A percentile compares a stretch with the other conserved stretches of the same genome.
Evolutionary conservation across 2,113 vertebrate genomes (phyloP).

Genomic region (Nesoenas mayeri): DNA sequence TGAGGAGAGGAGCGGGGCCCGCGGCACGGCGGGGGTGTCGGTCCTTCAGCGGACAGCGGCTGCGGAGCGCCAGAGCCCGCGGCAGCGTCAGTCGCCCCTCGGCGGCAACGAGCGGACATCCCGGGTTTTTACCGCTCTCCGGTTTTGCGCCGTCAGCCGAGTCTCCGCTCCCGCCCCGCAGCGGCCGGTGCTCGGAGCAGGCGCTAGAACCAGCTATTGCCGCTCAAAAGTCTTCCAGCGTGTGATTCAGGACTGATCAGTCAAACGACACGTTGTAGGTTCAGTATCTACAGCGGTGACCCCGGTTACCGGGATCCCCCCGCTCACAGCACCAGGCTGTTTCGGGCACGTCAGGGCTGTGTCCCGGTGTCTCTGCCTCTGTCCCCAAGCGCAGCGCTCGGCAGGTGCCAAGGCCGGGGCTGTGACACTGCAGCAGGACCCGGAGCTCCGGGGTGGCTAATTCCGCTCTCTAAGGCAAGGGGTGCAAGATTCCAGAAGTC

Average conservation of each 20-base stretch:
- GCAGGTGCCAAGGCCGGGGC: not conserved
- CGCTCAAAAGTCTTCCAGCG: accelerated
- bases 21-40: not conserved
- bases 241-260: accelerated
- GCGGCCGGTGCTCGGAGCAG: too few relatives aligned
- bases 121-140: too few relatives aligned
- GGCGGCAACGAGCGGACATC: accelerated
- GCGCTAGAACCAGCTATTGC: too few relatives aligned
- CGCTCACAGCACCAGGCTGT: too few relatives aligned
- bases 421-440: accelerated
- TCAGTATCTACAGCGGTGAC: accelerated
- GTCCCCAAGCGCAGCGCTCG: too few relatives aligned
- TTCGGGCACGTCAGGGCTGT: too few relatives aligned
- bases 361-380: too few relatives aligned
- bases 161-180: too few relatives aligned
- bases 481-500: not conserved
- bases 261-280: not conserved
- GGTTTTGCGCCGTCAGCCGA: too few relatives aligned
- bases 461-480: not conserved
- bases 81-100: not conserved
- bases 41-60: not conserved
- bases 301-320: too few relatives aligned
- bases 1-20: not conserved
- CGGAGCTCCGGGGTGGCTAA: accelerated
- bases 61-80: too few relatives aligned